Evolutionary conservation across 2,797 vertebrate species (phyloP).

Genomic region (Chromobotia macracanthus): DNA sequence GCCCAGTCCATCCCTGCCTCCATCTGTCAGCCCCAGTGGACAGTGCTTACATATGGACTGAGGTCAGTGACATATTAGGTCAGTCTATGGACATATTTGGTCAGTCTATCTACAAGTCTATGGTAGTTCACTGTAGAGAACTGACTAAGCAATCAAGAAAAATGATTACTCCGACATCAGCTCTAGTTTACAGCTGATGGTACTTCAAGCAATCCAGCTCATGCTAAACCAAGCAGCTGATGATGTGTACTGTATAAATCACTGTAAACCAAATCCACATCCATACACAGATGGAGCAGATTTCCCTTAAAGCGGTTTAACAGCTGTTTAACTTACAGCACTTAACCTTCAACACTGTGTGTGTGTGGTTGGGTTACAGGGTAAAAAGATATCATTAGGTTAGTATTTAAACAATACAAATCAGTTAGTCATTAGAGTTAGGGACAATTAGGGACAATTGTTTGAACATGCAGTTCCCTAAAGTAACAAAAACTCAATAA

Average conservation of each 20-base stretch:
- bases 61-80: conserved; percentile 1
- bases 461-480: too few relatives aligned
- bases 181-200: background rate
- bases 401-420: background rate
- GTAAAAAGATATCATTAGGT: background rate
- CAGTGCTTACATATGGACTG: background rate
- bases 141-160: conserved; percentile 15
- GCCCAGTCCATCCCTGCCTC: background rate
- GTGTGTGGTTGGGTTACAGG: background rate
- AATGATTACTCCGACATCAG: conserved; percentile 18
- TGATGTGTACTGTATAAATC: conserved; percentile 20
- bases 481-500: too few relatives aligned
- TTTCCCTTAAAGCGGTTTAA: background rate
- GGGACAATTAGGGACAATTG: too few relatives aligned
- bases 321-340: background rate
- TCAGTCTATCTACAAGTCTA: too few relatives aligned
- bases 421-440: too few relatives aligned
- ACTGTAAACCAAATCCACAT: conserved; percentile 19
- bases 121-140: conserved; percentile 5
- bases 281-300: conserved; percentile 10
- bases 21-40: background rate
- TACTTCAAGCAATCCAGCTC: conserved; percentile 2
- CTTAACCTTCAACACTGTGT: background rate
- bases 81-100: too few relatives aligned
- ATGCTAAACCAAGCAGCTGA: conserved; percentile 10